Conservation (phyloP, 1,140 invertebrate genomes). For the Drosophila carrolli region DNA sequence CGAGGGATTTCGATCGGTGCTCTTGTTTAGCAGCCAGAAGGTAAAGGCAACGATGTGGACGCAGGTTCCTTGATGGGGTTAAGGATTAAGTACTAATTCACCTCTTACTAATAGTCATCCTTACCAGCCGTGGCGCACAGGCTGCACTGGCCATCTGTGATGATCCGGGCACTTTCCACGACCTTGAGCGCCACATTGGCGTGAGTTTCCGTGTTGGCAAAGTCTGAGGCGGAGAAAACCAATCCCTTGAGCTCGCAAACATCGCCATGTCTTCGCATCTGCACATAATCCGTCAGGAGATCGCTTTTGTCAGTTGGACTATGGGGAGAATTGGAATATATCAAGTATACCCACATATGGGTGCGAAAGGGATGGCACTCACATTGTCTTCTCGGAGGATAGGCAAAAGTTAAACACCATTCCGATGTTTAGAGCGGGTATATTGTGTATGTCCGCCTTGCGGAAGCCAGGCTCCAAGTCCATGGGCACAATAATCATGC, state of each 20-base stretch:
- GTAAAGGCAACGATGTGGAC: conserved; percentile 69
- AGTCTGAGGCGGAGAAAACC: conserved; percentile 54
- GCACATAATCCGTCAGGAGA: conserved; percentile 73
- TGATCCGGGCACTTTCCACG: conserved; percentile 35
- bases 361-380: conserved; percentile 15
- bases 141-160: conserved; percentile 59
- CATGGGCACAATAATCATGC: conserved; percentile 74
- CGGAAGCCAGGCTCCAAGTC: conserved; percentile 74
- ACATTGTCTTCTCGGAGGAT: conserved; percentile 50
- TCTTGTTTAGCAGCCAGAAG: conserved; percentile 77
- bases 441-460: conserved; percentile 68
- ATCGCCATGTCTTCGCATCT: conserved; percentile 53
- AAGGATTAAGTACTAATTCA: not conserved
- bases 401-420: conserved; percentile 68
- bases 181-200: conserved; percentile 65
- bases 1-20: conserved; percentile 46
- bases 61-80: conserved; percentile 45
- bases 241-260: conserved; percentile 61
- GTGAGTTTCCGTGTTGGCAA: conserved; percentile 61
- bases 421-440: conserved; percentile 61
- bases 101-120: not conserved
- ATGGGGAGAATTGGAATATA: not conserved
- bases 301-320: conserved; percentile 56
- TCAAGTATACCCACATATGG: not conserved
- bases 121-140: conserved; percentile 42